Evolutionary conservation across 2,113 vertebrate species (phyloP).

Genomic region (Pelecanus crispus): DNA sequence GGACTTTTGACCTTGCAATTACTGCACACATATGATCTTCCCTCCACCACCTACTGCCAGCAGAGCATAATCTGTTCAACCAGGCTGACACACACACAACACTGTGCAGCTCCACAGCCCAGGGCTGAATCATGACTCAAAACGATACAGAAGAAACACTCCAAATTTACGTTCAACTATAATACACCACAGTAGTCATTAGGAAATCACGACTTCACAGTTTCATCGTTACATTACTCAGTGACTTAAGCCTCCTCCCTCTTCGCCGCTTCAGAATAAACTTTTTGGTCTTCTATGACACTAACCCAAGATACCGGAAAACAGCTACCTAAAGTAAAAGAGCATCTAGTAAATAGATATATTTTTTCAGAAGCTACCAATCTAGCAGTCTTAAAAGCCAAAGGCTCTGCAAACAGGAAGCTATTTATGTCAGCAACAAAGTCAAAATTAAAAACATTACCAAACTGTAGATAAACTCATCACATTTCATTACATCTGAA

Average conservation of each 20-base stretch:
- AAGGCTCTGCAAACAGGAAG: neutral
- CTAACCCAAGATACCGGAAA: neutral
- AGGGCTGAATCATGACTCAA: neutral
- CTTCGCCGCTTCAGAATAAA: neutral
- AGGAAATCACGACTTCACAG: neutral
- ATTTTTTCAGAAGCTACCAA: neutral
- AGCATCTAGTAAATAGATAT: neutral
- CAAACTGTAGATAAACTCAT: neutral
- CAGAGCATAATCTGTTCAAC: neutral
- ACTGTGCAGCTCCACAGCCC: neutral
- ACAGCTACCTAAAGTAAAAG: neutral
- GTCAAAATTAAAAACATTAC: neutral
- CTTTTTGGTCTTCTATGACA: neutral
- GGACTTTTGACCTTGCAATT: neutral
- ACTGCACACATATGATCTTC: neutral
- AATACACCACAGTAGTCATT: neutral
- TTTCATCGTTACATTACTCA: neutral
- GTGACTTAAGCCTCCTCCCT: neutral
- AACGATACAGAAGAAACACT: neutral
- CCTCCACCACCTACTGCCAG: neutral
- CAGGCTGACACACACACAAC: rapidly evolving
- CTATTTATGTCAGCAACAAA: neutral
- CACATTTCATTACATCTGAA: neutral
- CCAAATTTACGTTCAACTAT: neutral
- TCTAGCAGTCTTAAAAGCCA: neutral